Base-by-base conservation (phyloP, 2,888 invertebrate species). In the Zeuzera pyrina region DNA sequence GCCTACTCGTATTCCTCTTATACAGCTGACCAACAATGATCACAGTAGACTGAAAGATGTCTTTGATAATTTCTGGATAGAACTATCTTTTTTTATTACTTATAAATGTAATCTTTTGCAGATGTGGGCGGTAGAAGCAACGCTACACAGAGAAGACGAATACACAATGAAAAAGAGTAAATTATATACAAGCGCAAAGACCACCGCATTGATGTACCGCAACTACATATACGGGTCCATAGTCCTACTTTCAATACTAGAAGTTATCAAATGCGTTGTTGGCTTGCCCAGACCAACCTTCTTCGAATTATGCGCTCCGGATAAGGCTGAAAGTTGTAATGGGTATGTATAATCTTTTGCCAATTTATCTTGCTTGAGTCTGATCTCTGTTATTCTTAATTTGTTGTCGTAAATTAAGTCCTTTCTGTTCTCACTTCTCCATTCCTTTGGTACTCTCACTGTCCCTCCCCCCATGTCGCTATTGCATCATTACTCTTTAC, bases 251-350 rank as follows among this genome's bases (percentile, higher is more conserved):
- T 76, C 89, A 23, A 62, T 90, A 6, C 77, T 87, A 11, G 88
- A 89, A 56, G 73, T 88, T 13, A 78, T 86, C 21, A 92, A 93
- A 62, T 84, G 88, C 10, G 67, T 90, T 10, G 84, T 91, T 2
- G 91, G 91, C 0, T 90, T 90, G 30, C 89, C 90, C 0, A 81
- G 93, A 36, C 93, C 93, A 0, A 91, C 91, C 42, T 93, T 92
- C 70, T 84, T 92, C 35, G 89, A 89, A 47, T 85, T 91, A 1
- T 93, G 93, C 59, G 66, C 77, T 42, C 92, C 93, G 2, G 87
- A 88, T 42, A 86, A 66, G 23, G 87, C 87, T 28, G 86, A 64
- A 31, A 88, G 86, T 45, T 93, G 93, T 52, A 85, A 86, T 42
- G 70, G 64, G 78, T 81, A 38, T 66, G 78, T 59, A 35, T 29